phyloP scores from a whole-genome alignment of 2,797 vertebrate species.

The Otolemur crassicaudatus region DNA sequence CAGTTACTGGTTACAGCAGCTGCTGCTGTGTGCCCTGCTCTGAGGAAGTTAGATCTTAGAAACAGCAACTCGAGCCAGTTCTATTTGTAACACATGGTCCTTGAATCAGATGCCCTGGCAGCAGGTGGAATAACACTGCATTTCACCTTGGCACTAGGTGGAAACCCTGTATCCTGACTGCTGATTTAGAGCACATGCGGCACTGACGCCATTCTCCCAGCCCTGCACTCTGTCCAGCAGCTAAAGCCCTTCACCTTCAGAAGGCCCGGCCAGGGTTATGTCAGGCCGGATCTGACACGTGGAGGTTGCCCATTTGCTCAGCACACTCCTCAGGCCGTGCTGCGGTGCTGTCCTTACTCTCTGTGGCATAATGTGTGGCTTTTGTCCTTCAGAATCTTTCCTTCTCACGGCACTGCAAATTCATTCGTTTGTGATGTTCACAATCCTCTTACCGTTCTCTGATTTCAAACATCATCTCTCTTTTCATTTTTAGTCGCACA shows the following conservation, averaged over 20 bases:
- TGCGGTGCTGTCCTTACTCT: neutral
- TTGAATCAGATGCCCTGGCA: neutral
- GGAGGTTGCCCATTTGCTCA: neutral
- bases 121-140: neutral
- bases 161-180: neutral
- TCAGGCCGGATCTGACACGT: neutral
- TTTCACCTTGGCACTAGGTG: too few species aligned
- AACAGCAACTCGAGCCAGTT: neutral
- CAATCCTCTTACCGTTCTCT: neutral
- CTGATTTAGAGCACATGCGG: neutral
- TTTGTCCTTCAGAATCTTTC: neutral
- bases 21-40: neutral
- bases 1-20: neutral
- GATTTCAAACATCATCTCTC: neutral
- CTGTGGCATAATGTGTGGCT: neutral
- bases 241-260: neutral
- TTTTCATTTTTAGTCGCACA: neutral
- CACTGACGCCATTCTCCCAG: neutral
- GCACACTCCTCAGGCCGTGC: neutral
- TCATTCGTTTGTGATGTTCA: neutral
- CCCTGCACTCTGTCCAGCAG: neutral
- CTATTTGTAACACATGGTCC: neutral
- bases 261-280: neutral
- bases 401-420: neutral
- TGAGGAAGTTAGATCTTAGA: neutral